Percentiles rank a stretch among this genome's conserved stretches.
phyloP scores from a whole-genome alignment of 2,113 vertebrate genomes.

The Pterocles gutturalis region DNA sequence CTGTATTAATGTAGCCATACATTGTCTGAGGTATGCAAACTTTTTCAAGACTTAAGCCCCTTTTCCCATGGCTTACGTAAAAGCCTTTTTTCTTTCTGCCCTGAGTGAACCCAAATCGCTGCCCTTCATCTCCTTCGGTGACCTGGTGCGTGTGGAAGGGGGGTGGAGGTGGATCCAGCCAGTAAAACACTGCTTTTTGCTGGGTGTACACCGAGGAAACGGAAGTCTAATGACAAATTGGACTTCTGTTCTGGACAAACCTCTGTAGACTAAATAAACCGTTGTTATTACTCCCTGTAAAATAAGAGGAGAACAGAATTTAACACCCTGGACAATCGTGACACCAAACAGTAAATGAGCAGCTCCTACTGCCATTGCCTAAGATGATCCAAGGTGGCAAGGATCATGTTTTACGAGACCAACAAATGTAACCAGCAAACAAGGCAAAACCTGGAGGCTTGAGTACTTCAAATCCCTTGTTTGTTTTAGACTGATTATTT shows the following conservation, averaged over 20 bases:
- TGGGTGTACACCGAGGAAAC: neutral
- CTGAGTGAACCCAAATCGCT: fast-evolving
- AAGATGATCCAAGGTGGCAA: neutral
- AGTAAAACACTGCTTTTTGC: neutral
- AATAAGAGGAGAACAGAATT: neutral
- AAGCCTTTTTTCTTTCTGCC: neutral
- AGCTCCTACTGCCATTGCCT: neutral
- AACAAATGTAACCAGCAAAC: neutral
- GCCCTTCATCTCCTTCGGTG: fast-evolving
- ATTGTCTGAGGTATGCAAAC: neutral
- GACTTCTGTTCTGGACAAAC: neutral
- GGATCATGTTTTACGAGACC: neutral
- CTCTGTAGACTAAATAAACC: neutral
- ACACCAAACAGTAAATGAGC: neutral
- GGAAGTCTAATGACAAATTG: neutral
- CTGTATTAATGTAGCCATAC: neutral
- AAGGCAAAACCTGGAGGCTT: neutral
- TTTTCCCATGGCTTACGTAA: neutral
- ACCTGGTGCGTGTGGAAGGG: neutral
- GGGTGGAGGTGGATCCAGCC: neutral
- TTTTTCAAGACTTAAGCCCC: neutral
- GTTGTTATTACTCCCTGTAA: neutral
- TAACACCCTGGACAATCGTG: neutral
- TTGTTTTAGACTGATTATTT: neutral
- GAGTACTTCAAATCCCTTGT: neutral